Evolutionary conservation across 35 echinoderm and acorn worm species (phyloP), one percentile per base, ranked within the genome.

Genomic region (Lytechinus pictus): DNA sequence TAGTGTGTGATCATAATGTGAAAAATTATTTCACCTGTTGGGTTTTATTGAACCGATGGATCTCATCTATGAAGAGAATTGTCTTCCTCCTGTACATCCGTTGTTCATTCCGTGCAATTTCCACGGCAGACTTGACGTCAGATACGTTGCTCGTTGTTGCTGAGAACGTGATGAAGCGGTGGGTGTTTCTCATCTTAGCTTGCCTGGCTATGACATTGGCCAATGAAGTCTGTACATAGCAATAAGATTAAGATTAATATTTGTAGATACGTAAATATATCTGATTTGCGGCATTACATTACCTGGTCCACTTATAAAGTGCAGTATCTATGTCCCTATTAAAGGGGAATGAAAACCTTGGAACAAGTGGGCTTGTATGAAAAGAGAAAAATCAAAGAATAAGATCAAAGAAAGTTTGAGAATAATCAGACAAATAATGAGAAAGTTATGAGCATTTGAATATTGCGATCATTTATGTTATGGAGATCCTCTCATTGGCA

Each of bases 1-100:
- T 0, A 58, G 33, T 44, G 0, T 58, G 56, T 6, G 13, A 58
- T 58, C 56, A 58, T 58, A 58, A 58, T 79, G 7, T 79, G 66
- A 79, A n/a, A n/a, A n/a, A 14, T 79, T 79, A 7, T 24, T 24
- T 79, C 19, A 99, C 98, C 96, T 99, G 98, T 91, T 99, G 98
- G 2, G 96, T 92, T 60, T 98, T 98, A 60, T 99, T 99, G 86
- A 99, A 99, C 8, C 98, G 54, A 61, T 99, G 98, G 24, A 99
- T 99, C 86, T 99, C 98, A 95, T 99, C 98, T 89, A 99, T 98
- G 54, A 99, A 99, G 27, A 99, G 96, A 6, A 99, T 96, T 1
- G 98, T 99, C 95, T 99, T 98, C 66, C 97, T 87, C 86, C 97
- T 97, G 90, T 97, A 98, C 98, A 99, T 97, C 94, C 95, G 96